Evolutionary conservation across 2,797 vertebrate genomes (phyloP).

Genomic region (Mus caroli): DNA sequence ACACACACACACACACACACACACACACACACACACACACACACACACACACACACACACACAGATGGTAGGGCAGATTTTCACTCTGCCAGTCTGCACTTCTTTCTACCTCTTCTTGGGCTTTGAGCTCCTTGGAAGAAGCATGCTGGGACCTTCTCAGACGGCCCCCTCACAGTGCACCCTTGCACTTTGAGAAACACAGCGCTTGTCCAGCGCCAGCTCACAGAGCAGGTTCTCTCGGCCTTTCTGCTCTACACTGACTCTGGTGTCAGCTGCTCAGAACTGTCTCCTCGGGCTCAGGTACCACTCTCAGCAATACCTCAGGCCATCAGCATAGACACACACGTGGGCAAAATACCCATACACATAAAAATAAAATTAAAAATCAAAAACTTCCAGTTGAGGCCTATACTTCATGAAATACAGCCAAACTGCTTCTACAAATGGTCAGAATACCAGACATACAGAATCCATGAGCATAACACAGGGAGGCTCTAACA

Average conservation of each 20-base stretch:
- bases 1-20: neutral
- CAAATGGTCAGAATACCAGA: neutral
- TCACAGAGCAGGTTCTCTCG: neutral
- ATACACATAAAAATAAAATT: neutral
- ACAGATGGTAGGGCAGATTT: neutral
- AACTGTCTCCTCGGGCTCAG: too few relatives aligned
- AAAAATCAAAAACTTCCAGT: neutral
- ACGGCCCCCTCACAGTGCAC: too few relatives aligned
- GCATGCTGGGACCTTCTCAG: neutral
- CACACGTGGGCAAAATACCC: neutral
- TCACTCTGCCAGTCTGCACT: neutral
- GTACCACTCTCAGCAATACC: neutral
- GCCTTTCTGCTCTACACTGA: neutral
- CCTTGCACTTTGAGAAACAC: too few relatives aligned
- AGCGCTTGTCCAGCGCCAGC: neutral
- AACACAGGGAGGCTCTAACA: neutral
- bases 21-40: neutral
- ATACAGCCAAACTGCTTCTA: neutral
- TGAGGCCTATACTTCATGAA: neutral
- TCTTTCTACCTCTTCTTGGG: neutral
- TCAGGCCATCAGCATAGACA: neutral
- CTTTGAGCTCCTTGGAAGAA: neutral
- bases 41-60: too few relatives aligned
- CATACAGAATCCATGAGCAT: neutral
- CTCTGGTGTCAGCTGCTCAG: too few relatives aligned